Evolutionary conservation across 1,140 invertebrate genomes (phyloP).

Genomic region (Trinorchestia longiramus): DNA sequence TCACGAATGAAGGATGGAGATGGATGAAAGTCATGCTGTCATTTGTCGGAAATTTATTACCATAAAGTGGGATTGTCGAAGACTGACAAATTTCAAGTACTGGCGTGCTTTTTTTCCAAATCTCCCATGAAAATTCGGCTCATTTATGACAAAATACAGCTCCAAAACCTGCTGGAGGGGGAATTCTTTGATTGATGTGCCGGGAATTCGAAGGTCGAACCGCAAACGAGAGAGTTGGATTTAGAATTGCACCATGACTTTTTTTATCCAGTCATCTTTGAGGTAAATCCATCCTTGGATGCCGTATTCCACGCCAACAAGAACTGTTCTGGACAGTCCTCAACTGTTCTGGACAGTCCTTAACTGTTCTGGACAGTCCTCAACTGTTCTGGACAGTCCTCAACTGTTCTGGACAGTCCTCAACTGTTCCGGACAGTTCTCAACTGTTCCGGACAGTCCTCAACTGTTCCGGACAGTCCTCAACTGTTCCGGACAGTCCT

Average conservation of each 20-base stretch:
- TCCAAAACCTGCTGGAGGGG: not conserved
- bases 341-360: too few species aligned
- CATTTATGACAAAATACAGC: not conserved
- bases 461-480: too few species aligned
- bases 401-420: too few species aligned
- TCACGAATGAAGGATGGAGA: constrained; percentile 23
- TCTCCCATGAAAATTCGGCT: not conserved
- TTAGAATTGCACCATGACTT: too few species aligned
- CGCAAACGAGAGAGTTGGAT: not conserved
- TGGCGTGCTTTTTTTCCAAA: not conserved
- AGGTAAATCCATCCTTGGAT: not conserved
- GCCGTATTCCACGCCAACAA: too few species aligned
- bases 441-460: too few species aligned
- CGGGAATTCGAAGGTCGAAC: not conserved
- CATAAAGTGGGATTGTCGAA: constrained; percentile 48
- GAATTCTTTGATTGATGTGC: constrained; percentile 3
- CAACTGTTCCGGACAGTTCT: too few species aligned
- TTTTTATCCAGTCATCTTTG: not conserved
- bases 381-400: too few species aligned
- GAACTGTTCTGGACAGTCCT: not conserved
- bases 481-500: too few species aligned
- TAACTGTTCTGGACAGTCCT: too few species aligned
- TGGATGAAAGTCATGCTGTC: constrained; percentile 48
- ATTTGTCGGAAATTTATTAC: constrained; percentile 42
- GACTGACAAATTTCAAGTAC: constrained; percentile 8